A percentile compares a stretch with the other conserved stretches of the same genome.
phyloP scores from a whole-genome alignment of 2,888 invertebrate genomes.

The Rhamnusium bicolor region DNA sequence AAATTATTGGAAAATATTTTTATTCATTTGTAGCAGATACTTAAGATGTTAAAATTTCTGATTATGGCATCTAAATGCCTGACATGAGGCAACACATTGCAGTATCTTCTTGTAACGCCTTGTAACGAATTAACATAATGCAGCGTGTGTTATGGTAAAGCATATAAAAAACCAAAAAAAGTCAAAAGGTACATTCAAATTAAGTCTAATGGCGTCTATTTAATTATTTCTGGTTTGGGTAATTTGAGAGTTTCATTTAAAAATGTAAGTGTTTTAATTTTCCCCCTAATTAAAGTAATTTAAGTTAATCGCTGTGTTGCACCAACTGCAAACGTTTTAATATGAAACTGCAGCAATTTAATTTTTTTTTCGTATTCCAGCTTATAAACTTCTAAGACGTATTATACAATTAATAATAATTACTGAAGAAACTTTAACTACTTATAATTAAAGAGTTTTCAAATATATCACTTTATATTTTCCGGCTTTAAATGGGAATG shows the following conservation, averaged over 20 bases:
- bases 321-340: not conserved
- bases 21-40: too few species aligned
- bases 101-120: too few species aligned
- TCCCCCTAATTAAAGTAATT: not conserved
- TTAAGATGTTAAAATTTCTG: too few species aligned
- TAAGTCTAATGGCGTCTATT: not conserved
- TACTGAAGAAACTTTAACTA: constrained; percentile 4
- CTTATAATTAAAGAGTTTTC: constrained; percentile 13
- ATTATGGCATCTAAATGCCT: too few species aligned
- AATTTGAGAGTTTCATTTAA: not conserved
- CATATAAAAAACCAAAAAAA: too few species aligned
- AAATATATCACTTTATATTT: constrained; percentile 15
- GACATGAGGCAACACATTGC: too few species aligned
- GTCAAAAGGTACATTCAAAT: too few species aligned
- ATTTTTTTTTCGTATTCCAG: not conserved
- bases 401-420: not conserved
- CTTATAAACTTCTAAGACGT: not conserved
- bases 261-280: not conserved
- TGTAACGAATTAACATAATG: too few species aligned
- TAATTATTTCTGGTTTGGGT: not conserved
- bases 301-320: not conserved
- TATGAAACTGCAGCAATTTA: not conserved
- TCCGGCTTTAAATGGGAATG: not conserved
- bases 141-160: too few species aligned
- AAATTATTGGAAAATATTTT: too few species aligned